Evolutionary conservation across 2,113 vertebrate genomes (phyloP).

Genomic region (Psilopsiagon aurifrons): DNA sequence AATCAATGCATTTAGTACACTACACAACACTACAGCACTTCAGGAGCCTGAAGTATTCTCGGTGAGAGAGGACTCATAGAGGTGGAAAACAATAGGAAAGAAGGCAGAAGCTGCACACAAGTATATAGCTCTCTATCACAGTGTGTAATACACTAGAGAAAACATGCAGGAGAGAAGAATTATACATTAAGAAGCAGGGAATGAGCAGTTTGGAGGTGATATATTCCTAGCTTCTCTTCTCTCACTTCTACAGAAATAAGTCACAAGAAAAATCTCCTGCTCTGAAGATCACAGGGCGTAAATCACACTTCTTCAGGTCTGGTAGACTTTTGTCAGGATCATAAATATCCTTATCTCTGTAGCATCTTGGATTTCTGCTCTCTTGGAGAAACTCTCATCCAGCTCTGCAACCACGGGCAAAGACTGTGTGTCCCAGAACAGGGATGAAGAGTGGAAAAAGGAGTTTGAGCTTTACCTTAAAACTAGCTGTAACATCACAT

Average conservation of each 20-base stretch:
- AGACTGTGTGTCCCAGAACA: background rate
- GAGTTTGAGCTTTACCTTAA: slow-evolving; percentile 82
- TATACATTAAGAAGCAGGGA: slow-evolving; percentile 9
- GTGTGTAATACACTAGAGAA: background rate
- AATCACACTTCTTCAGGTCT: slow-evolving; percentile 11
- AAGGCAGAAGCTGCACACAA: background rate
- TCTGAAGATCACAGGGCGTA: background rate
- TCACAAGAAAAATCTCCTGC: slow-evolving; percentile 17
- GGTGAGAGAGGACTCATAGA: background rate
- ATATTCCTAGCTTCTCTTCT: slow-evolving; percentile 44
- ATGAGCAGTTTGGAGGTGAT: slow-evolving; percentile 18
- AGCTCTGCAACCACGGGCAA: background rate
- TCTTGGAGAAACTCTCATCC: background rate
- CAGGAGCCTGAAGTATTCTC: background rate
- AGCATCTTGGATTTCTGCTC: slow-evolving; percentile 11
- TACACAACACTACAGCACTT: background rate
- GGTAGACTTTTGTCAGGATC: background rate
- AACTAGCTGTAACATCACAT: slow-evolving; percentile 95
- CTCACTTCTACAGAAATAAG: slow-evolving; percentile 31
- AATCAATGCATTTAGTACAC: background rate
- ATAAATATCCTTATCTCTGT: slow-evolving; percentile 28
- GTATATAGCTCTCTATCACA: background rate
- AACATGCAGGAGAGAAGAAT: background rate
- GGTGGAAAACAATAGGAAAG: background rate
- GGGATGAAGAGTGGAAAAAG: background rate